phyloP scores from a whole-genome alignment of 2,797 vertebrate genomes.

The Prunella strophiata region DNA sequence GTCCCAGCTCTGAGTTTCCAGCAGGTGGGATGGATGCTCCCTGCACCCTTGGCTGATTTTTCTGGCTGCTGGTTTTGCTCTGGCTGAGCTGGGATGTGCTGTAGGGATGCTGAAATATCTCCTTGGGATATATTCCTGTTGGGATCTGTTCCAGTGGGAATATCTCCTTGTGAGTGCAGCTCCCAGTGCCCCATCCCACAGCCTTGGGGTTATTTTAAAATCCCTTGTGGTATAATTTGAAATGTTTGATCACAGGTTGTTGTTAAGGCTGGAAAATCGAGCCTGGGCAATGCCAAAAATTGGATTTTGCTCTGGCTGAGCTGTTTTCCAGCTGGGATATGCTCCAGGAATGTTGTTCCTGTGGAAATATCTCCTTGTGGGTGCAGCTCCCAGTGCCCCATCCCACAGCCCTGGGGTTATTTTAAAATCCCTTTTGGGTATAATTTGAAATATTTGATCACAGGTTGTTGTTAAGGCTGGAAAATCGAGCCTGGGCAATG shows the following conservation, averaged over 20 bases:
- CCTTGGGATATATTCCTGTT: too few species aligned
- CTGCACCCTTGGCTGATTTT: background rate
- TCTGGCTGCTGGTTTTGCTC: background rate
- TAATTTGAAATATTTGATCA: background rate
- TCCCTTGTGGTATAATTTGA: background rate
- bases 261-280: too few species aligned
- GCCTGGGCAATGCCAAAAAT: too few species aligned
- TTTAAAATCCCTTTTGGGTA: background rate
- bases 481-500: background rate
- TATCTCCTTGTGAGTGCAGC: background rate
- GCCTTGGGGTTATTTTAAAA: background rate
- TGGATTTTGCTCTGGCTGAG: background rate
- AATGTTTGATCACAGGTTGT: too few species aligned
- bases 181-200: background rate
- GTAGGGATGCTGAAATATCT: background rate
- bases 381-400: background rate
- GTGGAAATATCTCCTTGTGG: background rate
- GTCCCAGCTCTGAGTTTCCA: background rate
- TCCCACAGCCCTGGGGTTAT: background rate
- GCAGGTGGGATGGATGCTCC: background rate
- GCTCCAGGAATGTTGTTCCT: too few species aligned
- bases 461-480: background rate
- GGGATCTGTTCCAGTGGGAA: background rate
- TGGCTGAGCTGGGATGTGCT: too few species aligned
- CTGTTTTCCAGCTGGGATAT: background rate